Evolutionary conservation across 2,888 invertebrate species (phyloP), one percentile per base, ranked within the genome.

Genomic region (Drosophila falleni): DNA sequence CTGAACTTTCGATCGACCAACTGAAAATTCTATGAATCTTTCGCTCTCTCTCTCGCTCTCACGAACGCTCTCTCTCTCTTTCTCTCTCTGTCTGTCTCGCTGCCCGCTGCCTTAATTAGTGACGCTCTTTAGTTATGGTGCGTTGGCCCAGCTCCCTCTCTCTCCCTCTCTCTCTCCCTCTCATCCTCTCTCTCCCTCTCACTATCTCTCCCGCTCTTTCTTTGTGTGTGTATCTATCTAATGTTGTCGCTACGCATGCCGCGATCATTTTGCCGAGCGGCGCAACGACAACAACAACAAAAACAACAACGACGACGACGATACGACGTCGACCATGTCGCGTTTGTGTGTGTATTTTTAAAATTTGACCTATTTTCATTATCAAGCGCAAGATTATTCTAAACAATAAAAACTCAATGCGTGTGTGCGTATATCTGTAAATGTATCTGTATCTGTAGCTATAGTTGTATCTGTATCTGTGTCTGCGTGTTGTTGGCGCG

Each of bases 371-470:
- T 89, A 92, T 92, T 92, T 92, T 91, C 92, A 92, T 92, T 92
- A 92, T 92, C 92, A 92, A 91, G 89, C 91, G 91, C 91, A 92
- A 92, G 92, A 92, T 92, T 92, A 92, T 91, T 92, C 91, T 91
- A 91, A 92, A 91, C 91, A 92, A 91, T 89, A 91, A 87, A 78
- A 70, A 87, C 80, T 37, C 29, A 37, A 58, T 58, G 69, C 67
- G 74, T 69, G 74, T 69, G 79, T 73, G 71, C 67, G 64, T 74
- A 51, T 69, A 53, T 64, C 26, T 54, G 39, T 69, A 53, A 62
- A 19, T 54, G 39, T 61, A 11, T 53, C 63, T 72, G 60, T 29
- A 29, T 6, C 23, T 44, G 50, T 23, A 4, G 47, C 23, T 54
- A 35, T 61, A 13, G 47, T 59, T 72, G 60, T 73, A 31, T 63